A percentile compares a stretch with the other conserved stretches of the same genome.
Conservation (phyloP, 2,888 invertebrate species). For the Drosophila cognata region DNA sequence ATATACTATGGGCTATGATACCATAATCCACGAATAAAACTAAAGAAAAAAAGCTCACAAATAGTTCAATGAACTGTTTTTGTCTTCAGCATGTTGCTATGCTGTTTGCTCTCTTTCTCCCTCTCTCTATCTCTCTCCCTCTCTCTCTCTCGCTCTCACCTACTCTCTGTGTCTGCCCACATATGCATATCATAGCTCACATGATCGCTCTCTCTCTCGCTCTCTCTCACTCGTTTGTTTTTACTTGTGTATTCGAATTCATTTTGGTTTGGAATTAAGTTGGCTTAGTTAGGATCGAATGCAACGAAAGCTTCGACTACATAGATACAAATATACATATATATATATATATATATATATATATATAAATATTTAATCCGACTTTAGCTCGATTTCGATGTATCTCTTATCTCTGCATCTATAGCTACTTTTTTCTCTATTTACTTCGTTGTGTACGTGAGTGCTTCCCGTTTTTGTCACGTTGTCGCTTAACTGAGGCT, state of each 20-base stretch:
- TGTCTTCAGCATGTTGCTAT: slow-evolving; percentile 74
- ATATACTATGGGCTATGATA: slow-evolving; percentile 70
- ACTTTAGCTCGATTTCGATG: slow-evolving; percentile 17
- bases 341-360: not conserved
- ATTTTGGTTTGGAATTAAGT: slow-evolving; percentile 55
- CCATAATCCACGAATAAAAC: slow-evolving; percentile 82
- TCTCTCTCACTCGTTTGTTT: slow-evolving; percentile 32
- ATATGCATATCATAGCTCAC: slow-evolving; percentile 35
- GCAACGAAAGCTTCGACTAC: slow-evolving; percentile 55
- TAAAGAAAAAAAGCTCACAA: slow-evolving; percentile 82
- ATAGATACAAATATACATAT: not conserved
- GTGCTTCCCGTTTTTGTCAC: slow-evolving; percentile 57
- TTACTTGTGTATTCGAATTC: slow-evolving; percentile 69
- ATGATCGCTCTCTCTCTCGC: slow-evolving; percentile 15
- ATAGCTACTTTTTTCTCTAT: not conserved
- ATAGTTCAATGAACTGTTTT: slow-evolving; percentile 81
- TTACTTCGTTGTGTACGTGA: slow-evolving; percentile 2
- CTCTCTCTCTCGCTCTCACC: slow-evolving; percentile 16
- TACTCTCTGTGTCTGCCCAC: slow-evolving; percentile 22
- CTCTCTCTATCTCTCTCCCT: slow-evolving; percentile 11
- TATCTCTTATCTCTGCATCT: slow-evolving; percentile 16
- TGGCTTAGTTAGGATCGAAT: slow-evolving; percentile 45
- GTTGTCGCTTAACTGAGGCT: slow-evolving; percentile 43
- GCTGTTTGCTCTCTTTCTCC: slow-evolving; percentile 52
- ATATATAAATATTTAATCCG: slow-evolving; percentile 1